Base-by-base conservation (phyloP, 2,888 invertebrate species). In the Sarcophaga subvicina region DNA sequence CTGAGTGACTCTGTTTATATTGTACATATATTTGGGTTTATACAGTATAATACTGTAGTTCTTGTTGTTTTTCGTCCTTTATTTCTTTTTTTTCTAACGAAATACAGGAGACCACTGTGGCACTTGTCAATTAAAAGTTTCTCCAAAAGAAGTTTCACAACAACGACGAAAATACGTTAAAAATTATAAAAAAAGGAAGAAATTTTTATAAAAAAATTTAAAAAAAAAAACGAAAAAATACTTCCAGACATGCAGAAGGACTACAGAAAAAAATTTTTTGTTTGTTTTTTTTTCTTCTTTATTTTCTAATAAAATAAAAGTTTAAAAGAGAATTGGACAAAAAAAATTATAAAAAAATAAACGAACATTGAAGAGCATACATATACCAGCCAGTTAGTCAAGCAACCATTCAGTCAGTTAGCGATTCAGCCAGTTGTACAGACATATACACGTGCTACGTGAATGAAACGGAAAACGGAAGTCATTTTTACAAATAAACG, bases 401-500 rank as follows among this genome's bases (percentile, higher is more conserved):
- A 54, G 3, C 54, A 54, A 5, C 54, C 54, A 54, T 12, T 17
- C 54, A 1, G 49, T 14, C 49, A 49, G 49, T 49, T 12, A 49
- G 49, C 14, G 4, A 83, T 60, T 47, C 12, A 70, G n/a, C 60
- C 49, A 67, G 62, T 78, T 66, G n/a, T 45, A 73, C 45, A 79
- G 73, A 83, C 73, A 83, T 22, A 22, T 22, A 22, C 78, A 73
- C 79, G 54, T 14, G 14, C 8, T 37, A 37, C 17, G 54, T 1
- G 54, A 4, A 54, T 54, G 54, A 14, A 83, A 69, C 81, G 84
- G 84, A 80, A 87, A 84, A 71, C 83, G 83, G 83, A 84, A 84
- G 87, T 80, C 79, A 82, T 87, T 86, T 84, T 64, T 49, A 76
- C 82, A 84, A 84, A 84, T 82, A 79, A 87, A 84, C 79, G 84